Evolutionary conservation across 1,140 invertebrate genomes (phyloP).

Genomic region (Diplogasteroides magnus): DNA sequence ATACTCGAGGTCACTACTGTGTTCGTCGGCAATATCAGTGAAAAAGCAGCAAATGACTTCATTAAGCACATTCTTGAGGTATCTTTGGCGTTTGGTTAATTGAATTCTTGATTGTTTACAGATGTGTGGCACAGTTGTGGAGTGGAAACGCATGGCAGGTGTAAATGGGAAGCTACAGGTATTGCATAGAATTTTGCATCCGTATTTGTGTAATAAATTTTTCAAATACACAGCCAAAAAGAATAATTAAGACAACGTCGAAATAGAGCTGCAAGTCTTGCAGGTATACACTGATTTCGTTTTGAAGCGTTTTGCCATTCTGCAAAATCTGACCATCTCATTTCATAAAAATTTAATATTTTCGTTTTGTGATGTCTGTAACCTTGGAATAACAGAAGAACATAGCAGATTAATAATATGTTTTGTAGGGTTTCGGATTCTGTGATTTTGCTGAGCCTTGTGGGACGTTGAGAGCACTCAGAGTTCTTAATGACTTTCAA

Average conservation of each 20-base stretch:
- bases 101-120: slow-evolving; percentile 40
- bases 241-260: no score
- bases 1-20: slow-evolving; percentile 70
- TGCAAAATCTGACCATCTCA: no score
- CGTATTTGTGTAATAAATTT: no score
- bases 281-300: no score
- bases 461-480: slow-evolving; percentile 83
- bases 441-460: slow-evolving; percentile 92
- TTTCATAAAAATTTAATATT: no score
- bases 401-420: neutral
- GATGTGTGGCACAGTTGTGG: slow-evolving; percentile 79
- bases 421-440: slow-evolving; percentile 78
- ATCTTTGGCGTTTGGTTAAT: slow-evolving; percentile 27
- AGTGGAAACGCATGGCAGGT: slow-evolving; percentile 92
- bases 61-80: slow-evolving; percentile 78
- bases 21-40: slow-evolving; percentile 96
- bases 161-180: slow-evolving; percentile 65
- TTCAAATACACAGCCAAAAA: no score
- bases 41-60: slow-evolving; percentile 87
- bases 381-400: no score
- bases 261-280: no score
- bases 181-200: neutral
- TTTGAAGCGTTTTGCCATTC: no score
- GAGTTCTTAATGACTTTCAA: slow-evolving; percentile 85
- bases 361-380: no score